These are phyloP conservation scores for Drosophila triauraria DNA, from an alignment of 1,140 invertebrate species.

Conservation along the genomic window DNA sequence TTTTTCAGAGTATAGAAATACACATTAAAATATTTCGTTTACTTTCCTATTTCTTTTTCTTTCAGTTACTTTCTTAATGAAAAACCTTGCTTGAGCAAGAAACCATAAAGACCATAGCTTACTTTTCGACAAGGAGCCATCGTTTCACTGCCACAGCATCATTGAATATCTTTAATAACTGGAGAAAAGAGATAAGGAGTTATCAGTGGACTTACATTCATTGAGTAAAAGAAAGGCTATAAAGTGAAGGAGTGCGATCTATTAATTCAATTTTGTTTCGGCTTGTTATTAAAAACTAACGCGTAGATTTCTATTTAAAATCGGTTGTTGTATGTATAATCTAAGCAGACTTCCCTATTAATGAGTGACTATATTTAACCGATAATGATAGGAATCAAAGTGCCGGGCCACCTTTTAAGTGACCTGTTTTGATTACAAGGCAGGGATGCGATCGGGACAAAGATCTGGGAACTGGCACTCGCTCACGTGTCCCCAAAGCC, in stretches of 20 bases:
- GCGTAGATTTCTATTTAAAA: no score
- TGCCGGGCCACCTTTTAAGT: not conserved
- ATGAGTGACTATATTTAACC: not conserved
- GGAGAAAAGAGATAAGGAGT: not conserved
- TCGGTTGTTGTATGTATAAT: no score
- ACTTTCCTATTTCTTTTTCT: no score
- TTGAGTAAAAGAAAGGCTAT: not conserved
- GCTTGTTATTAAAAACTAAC: no score
- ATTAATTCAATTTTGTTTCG: no score
- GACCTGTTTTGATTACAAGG: slow-evolving; percentile 26
- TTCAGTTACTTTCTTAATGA: no score
- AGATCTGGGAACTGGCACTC: slow-evolving; percentile 12
- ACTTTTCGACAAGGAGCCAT: not conserved
- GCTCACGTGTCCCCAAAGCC: slow-evolving; percentile 31
- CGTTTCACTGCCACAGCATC: not conserved
- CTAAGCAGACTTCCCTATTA: not conserved
- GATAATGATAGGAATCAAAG: slow-evolving; percentile 10
- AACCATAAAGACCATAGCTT: not conserved
- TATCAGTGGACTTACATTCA: not conserved
- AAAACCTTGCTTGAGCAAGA: not conserved
- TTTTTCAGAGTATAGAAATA: no score
- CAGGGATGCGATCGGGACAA: not conserved
- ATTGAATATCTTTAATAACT: not conserved
- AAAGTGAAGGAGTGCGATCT: no score
- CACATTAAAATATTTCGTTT: no score